Base-by-base conservation (phyloP, 37 sponge, comb jelly and placozoan genomes). In the Halichondria panicea region DNA sequence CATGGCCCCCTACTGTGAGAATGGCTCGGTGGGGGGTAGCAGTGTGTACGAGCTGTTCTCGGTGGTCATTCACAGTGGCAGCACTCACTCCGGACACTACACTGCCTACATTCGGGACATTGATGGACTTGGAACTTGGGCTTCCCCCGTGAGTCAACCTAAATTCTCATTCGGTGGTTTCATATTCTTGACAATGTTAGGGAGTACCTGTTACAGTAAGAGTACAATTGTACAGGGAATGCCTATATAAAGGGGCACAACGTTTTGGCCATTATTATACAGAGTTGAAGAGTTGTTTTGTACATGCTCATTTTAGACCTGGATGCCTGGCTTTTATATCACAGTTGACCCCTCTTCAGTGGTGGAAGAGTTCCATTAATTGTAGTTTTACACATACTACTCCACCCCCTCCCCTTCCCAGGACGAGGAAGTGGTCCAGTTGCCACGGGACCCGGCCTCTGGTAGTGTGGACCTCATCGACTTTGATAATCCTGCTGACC, bases 21-120 rank as follows among this genome's bases (percentile, higher is more conserved):
- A 13, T 60, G 64, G 39, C 37, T 36, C 39, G 21, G 50, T 37
- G 6, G 27, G 53, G 59, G 70, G 62, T 52, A 46, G 43, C 55
- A 25, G 37, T 3, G 19, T 61, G 46, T 95, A 92, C 58, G 92
- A 95, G 71, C 80, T 95, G 21, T 95, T 79, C 92, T 95, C 96
- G 22, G 96, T 95, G 27, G 89, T 95, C 31, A 77, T 95, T 15
- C 96, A 95, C 81, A 79, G 95, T 69, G 95, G 95, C n/a, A 90
- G 91, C 58, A 90, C 95, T 7, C 88, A 94, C 66, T 90, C 90
- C 18, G 95, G 95, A 11, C 95, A 94, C 79, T 94, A 94, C 55
- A 82, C 72, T 34, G 90, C 95, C 31, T 87, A 80, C 77, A 94
- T 94, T 35, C 68, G 88, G 48, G 95, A 94, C 56, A 64, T 87